Evolutionary conservation across 2,113 vertebrate species (phyloP).

Genomic region (Eptesicus fuscus): DNA sequence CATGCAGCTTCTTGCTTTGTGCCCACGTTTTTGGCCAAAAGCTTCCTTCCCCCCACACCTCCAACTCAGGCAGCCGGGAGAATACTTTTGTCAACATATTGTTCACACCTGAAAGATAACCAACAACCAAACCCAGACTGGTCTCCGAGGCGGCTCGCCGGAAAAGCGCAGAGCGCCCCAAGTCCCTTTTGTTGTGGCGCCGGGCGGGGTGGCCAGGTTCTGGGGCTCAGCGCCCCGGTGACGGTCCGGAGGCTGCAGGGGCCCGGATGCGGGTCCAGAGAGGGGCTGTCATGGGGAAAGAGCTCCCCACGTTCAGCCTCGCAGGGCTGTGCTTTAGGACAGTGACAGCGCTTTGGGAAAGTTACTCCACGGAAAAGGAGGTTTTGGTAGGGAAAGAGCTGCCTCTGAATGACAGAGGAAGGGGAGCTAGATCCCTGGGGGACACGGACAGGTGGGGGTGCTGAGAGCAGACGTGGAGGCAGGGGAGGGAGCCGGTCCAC

Average conservation of each 20-base stretch:
- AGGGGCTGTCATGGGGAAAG: not conserved
- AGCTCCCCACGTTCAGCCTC: not conserved
- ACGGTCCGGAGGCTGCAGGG: not conserved
- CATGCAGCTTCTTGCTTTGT: constrained; percentile 28
- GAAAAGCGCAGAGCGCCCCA: not conserved
- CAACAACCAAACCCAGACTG: constrained; percentile 53
- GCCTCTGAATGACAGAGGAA: constrained; percentile 46
- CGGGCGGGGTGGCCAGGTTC: not conserved
- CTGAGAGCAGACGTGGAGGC: not conserved
- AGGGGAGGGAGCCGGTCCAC: not conserved
- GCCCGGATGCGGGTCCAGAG: not conserved
- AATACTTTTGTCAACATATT: constrained; percentile 55
- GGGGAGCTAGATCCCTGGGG: not conserved
- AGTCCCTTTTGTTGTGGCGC: not conserved
- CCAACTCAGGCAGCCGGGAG: not conserved
- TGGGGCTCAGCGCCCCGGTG: not conserved
- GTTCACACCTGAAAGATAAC: constrained; percentile 49
- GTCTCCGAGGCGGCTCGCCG: constrained; percentile 37
- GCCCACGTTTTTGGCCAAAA: not conserved
- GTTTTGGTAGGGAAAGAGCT: constrained; percentile 31
- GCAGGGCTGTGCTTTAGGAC: not conserved
- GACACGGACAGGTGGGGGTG: not conserved
- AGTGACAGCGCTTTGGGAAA: constrained; percentile 66
- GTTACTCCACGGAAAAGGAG: constrained; percentile 54
- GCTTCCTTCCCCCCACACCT: not conserved